Evolutionary conservation across 2,888 invertebrate genomes (phyloP).

Genomic region (Caenorhabditis sulstoni): DNA sequence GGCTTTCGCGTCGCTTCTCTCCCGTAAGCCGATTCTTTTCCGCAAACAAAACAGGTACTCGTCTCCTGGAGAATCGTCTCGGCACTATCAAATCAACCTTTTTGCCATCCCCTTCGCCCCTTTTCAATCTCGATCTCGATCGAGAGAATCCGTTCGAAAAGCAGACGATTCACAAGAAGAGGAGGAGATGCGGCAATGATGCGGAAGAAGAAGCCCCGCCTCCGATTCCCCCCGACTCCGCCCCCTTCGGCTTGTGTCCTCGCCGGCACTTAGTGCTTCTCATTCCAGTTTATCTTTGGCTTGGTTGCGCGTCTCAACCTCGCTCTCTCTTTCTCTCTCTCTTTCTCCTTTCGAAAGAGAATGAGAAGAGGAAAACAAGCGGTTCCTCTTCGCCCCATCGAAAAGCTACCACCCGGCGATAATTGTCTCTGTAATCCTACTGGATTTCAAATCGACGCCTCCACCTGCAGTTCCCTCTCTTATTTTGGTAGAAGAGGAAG

Average conservation of each 20-base stretch:
- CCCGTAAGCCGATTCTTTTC: conserved; percentile 1
- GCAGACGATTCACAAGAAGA: conserved; percentile 4
- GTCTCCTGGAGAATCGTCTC: too few species aligned
- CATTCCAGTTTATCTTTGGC: conserved; percentile 50
- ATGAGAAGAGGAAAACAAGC: conserved; percentile 25
- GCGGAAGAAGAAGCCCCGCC: conserved; percentile 31
- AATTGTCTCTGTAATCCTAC: conserved; percentile 50
- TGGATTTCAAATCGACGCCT: conserved; percentile 12
- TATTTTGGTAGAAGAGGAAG: background rate
- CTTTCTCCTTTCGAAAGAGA: too few species aligned
- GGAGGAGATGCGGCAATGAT: conserved; percentile 40
- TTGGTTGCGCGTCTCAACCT: conserved; percentile 10
- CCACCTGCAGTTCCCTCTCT: background rate
- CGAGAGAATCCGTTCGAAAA: conserved; percentile 12
- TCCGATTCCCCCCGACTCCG: conserved; percentile 20
- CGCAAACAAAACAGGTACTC: conserved; percentile 22
- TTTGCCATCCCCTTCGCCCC: background rate
- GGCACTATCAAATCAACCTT: conserved; percentile 15
- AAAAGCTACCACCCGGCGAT: background rate
- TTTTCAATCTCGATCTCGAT: conserved; percentile 9
- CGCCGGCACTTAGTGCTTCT: conserved; percentile 41
- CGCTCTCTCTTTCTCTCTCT: background rate
- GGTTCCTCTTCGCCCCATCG: background rate
- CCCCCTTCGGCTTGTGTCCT: conserved; percentile 8
- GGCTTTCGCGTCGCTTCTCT: too few species aligned